Conservation (phyloP, 2,797 vertebrate genomes). For the Microctenopoma stevenorrisi region DNA sequence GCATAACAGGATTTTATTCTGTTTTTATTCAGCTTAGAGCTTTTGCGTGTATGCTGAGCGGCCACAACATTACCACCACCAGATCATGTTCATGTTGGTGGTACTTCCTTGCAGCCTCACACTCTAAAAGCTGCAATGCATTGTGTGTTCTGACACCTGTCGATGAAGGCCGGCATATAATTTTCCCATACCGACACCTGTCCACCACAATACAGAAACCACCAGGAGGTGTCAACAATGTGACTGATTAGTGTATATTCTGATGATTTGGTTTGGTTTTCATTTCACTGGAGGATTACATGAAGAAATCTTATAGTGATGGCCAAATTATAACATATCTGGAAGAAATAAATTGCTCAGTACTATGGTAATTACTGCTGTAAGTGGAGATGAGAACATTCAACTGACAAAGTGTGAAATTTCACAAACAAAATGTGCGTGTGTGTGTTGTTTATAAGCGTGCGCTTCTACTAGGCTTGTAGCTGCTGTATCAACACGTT, state of each 20-base stretch:
- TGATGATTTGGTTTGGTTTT: neutral
- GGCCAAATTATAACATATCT: neutral
- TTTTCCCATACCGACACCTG: too few relatives aligned
- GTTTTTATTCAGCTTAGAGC: neutral
- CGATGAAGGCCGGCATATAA: too few relatives aligned
- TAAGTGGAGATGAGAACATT: conserved; percentile 7
- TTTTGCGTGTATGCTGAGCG: neutral
- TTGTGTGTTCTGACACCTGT: too few relatives aligned
- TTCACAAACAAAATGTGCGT: conserved; percentile 5
- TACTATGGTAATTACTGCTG: conserved; percentile 7
- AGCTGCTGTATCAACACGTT: conserved; percentile 28
- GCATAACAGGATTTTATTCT: neutral
- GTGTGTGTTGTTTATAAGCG: neutral
- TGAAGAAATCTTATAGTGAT: neutral
- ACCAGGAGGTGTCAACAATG: too few relatives aligned
- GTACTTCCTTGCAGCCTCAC: too few relatives aligned
- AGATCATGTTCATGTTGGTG: too few relatives aligned
- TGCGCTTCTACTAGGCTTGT: conserved; percentile 1
- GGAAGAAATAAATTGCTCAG: neutral
- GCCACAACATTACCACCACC: too few relatives aligned
- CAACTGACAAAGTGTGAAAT: conserved; percentile 16
- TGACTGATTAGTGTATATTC: too few relatives aligned
- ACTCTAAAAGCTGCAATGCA: too few relatives aligned
- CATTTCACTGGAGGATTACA: neutral
- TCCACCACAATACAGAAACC: too few relatives aligned